A percentile compares a stretch with the other conserved stretches of the same genome.
phyloP scores from a whole-genome alignment of 1,140 invertebrate species.

The Frieseomelitta varia region DNA sequence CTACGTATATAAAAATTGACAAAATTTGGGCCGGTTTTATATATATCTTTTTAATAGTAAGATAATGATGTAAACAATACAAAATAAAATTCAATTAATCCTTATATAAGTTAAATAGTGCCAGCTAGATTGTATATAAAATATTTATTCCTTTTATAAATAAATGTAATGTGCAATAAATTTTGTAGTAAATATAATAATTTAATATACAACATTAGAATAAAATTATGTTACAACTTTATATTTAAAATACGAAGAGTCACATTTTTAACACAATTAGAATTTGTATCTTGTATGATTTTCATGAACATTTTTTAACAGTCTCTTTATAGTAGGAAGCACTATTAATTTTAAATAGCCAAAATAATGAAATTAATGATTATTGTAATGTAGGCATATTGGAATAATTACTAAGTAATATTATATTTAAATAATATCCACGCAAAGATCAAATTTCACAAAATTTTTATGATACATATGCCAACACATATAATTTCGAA shows the following conservation, averaged over 20 bases:
- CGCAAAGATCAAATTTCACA: slow-evolving; percentile 20
- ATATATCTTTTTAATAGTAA: too few relatives aligned
- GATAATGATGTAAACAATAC: too few relatives aligned
- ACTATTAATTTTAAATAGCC: slow-evolving; percentile 7
- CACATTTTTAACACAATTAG: background rate
- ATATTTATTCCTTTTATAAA: slow-evolving; percentile 10
- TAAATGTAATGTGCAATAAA: background rate
- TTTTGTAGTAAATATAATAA: background rate
- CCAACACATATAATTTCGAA: background rate
- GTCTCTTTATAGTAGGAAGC: slow-evolving; percentile 5
- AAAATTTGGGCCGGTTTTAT: background rate
- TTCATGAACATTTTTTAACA: background rate
- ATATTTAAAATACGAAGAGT: background rate
- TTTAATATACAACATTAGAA: background rate
- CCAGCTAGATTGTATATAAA: too few relatives aligned
- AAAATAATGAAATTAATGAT: background rate
- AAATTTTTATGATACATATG: background rate
- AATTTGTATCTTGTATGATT: slow-evolving; percentile 6
- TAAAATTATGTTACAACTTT: background rate
- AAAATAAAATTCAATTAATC: too few relatives aligned
- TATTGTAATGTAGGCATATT: background rate
- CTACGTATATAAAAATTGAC: too few relatives aligned
- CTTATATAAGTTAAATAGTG: too few relatives aligned
- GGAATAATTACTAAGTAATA: slow-evolving; percentile 8
- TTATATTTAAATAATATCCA: slow-evolving; percentile 2